Evolutionary conservation across 2,113 vertebrate genomes (phyloP).

Genomic region (Microtus richardsoni): DNA sequence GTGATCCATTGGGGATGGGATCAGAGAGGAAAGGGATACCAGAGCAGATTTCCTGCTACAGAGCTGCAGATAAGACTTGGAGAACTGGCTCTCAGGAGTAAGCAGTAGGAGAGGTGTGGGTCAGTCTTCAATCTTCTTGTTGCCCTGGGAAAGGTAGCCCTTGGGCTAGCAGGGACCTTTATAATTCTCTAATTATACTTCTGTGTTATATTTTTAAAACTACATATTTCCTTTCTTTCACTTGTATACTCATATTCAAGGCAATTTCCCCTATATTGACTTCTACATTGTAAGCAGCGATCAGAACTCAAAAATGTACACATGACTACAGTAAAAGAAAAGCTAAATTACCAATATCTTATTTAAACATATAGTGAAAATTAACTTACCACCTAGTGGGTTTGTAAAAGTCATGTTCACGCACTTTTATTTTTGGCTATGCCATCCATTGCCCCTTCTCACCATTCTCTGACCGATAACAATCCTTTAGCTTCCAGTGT

Average conservation of each 20-base stretch:
- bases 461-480: background rate
- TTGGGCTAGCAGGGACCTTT: background rate
- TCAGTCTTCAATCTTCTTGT: background rate
- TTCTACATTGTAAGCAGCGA: background rate
- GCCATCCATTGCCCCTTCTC: background rate
- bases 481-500: background rate
- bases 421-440: background rate
- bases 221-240: background rate
- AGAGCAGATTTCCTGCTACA: background rate
- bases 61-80: background rate
- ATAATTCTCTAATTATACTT: background rate
- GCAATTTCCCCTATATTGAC: slow-evolving; percentile 49
- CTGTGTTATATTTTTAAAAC: background rate
- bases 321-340: slow-evolving; percentile 30
- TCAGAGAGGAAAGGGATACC: background rate
- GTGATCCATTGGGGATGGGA: background rate
- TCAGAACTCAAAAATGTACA: background rate
- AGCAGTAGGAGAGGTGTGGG: background rate
- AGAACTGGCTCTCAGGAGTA: background rate
- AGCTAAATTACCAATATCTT: slow-evolving; percentile 44
- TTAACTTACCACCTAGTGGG: background rate
- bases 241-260: background rate
- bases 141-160: background rate
- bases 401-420: background rate
- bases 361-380: background rate